Evolutionary conservation across 2,888 invertebrate species (phyloP), one percentile per base, ranked within the genome.

Genomic region (Amblyjoppa fuscipennis): DNA sequence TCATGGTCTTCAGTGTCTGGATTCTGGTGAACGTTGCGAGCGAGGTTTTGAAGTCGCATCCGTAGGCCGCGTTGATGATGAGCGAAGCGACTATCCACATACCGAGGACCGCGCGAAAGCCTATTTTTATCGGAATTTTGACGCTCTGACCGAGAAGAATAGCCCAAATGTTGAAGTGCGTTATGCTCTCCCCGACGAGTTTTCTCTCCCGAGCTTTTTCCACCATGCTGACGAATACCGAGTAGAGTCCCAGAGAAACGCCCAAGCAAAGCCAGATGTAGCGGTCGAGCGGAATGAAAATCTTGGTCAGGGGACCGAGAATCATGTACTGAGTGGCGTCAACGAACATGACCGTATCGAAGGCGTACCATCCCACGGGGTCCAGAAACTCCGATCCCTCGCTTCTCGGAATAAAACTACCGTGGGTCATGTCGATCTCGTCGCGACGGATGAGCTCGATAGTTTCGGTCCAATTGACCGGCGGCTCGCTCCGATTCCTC

Each of bases 81-180:
- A 79, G 38, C 49, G 34, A 38, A 0, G 71, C 49, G 16, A 79
- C 13, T 31, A 79, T 79, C 79, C 79, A 79, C 71, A 79, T 79
- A 6, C 70, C 51, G 3, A 79, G 34, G 2, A 79, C 51, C 7
- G 64, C 51, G 38, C 79, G 79, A 38, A 79, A 25, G n/a, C 79
- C 79, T 0, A 71, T 16, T 1, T 79, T 79, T 0, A 16, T 1
- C 0, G 79, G 79, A 20, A 9, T 16, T 4, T 20, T 56, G 13
- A 71, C 51, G 5, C 71, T 38, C 51, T 71, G 64, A n/a, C 64
- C 28, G 9, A 79, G 51, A 3, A 79, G 59, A 16, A 79, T 71
- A n/a, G 79, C 61, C 79, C 79, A 79, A 7, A 79, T 28, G 25
- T 71, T 13, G 45, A 79, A 79, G 20, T 49, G 34, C 64, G 11